A percentile compares a stretch with the other conserved stretches of the same genome.
phyloP scores from a whole-genome alignment of 2,797 vertebrate genomes.

The Sebastolobus altivelis region DNA sequence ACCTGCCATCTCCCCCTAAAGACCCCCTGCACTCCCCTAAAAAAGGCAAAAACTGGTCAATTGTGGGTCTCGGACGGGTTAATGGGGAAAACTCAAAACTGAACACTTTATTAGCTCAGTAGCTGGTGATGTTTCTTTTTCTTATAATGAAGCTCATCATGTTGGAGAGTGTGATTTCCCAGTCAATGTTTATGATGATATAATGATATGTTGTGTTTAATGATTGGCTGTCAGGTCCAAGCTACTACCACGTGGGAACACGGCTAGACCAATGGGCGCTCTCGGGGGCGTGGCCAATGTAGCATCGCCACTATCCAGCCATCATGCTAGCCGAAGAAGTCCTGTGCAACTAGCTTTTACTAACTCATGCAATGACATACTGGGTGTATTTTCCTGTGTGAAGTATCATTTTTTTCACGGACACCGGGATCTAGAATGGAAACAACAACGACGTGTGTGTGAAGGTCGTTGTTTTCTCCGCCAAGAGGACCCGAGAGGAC shows the following conservation, averaged over 20 bases:
- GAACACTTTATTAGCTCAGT: too few species aligned
- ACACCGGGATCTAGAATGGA: conserved; percentile 50
- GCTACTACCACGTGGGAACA: conserved; percentile 35
- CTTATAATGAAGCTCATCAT: conserved; percentile 21
- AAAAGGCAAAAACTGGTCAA: too few species aligned
- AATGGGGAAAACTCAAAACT: background rate
- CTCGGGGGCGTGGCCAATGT: conserved; percentile 40
- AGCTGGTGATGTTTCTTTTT: background rate
- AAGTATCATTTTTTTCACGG: background rate
- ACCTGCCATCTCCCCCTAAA: too few species aligned
- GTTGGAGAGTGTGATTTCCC: background rate
- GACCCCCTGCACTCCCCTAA: too few species aligned
- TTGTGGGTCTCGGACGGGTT: too few species aligned
- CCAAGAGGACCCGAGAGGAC: conserved; percentile 22
- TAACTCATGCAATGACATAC: conserved; percentile 43
- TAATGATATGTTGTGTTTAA: background rate
- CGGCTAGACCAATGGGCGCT: conserved; percentile 50
- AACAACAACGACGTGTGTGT: conserved; percentile 21
- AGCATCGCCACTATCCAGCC: conserved; percentile 48
- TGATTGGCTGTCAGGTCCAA: conserved; percentile 45
- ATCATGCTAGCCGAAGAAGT: conserved; percentile 68
- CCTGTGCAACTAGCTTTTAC: conserved; percentile 46
- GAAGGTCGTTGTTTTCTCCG: conserved; percentile 36
- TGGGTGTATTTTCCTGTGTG: background rate
- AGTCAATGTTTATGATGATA: conserved; percentile 4